Percentiles rank a stretch among this genome's conserved stretches.
Evolutionary conservation across 2,797 vertebrate species (phyloP).

Genomic region (Fundulus diaphanus): DNA sequence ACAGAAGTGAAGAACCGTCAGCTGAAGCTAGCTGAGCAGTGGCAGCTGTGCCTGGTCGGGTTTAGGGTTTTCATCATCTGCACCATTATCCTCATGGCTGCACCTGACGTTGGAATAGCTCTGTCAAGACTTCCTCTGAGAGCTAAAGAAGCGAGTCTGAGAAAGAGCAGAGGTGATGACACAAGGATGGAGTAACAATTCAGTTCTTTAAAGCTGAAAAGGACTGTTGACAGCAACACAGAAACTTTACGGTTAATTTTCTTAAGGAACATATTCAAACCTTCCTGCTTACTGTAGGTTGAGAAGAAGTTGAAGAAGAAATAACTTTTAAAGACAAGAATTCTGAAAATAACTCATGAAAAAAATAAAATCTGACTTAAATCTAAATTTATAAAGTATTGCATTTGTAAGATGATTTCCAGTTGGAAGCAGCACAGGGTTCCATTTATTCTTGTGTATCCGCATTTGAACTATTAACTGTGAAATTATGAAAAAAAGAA

Average conservation of each 20-base stretch:
- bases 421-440: neutral
- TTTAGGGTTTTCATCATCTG: constrained; percentile 87
- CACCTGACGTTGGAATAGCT: constrained; percentile 86
- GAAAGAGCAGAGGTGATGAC: neutral
- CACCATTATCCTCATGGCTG: constrained; percentile 88
- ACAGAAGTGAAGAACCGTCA: constrained; percentile 83
- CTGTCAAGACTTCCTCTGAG: constrained; percentile 85
- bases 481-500: neutral
- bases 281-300: neutral
- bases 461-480: neutral
- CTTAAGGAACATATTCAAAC: neutral
- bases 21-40: constrained; percentile 80
- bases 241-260: neutral
- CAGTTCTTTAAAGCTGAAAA: constrained; percentile 6
- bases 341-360: neutral
- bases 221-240: neutral
- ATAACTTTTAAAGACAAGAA: neutral
- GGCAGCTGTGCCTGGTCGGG: constrained; percentile 86
- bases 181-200: constrained; percentile 57
- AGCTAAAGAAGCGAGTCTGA: constrained; percentile 1
- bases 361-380: neutral
- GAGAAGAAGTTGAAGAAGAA: neutral
- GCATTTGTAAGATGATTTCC: neutral
- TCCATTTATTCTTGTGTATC: neutral
- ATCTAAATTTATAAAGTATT: neutral